Evolutionary conservation across 2,888 invertebrate species (phyloP), one percentile per base, ranked within the genome.

Genomic region (Coecobrya sp.): DNA sequence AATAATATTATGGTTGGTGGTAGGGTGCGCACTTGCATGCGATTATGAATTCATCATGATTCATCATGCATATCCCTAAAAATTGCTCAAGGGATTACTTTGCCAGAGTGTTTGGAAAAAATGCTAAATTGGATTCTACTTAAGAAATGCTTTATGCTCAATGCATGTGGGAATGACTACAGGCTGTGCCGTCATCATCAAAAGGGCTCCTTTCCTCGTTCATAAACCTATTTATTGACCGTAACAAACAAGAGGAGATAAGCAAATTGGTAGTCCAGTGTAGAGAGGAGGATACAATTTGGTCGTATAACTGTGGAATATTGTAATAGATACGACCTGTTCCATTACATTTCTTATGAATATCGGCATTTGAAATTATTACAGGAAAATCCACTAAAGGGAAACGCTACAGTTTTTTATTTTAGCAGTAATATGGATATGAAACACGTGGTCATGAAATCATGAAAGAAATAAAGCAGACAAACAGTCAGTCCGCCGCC

Each of bases 41-140:
- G 13, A 65, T 84, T 42, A 55, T 30, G 30, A 81, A 27, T 55
- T 55, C 59, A 52, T 59, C 59, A 62, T 82, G 36, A 82, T 36
- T 82, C 62, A 62, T 84, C 84, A 65, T 55, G 65, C 65, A 65
- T 36, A 62, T 45, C 22, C 70, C 27, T 55, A 65, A 65, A 82
- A 90, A 90, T 85, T 76, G 76, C 84, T 90, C 68, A 85, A 73
- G 76, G 89, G 82, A 59, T 82, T 82, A 52, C 79, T 79, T 79
- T 79, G 82, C 22, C 30, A 85, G 55, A 52, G 45, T 55, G 22
- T 52, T 42, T 73, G 59, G 42, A 59, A 65, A 89, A 82, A 84
- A 59, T 84, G 36, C 55, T 19, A 89, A 89, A 89, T 89, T 89
- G 89, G 89, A 73, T 84, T 89, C 89, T 89, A 73, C 42, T 89